Percentiles rank a stretch among this genome's conserved stretches.
Evolutionary conservation across 2,113 vertebrate species (phyloP).

Genomic region (Gracilinanus agilis): DNA sequence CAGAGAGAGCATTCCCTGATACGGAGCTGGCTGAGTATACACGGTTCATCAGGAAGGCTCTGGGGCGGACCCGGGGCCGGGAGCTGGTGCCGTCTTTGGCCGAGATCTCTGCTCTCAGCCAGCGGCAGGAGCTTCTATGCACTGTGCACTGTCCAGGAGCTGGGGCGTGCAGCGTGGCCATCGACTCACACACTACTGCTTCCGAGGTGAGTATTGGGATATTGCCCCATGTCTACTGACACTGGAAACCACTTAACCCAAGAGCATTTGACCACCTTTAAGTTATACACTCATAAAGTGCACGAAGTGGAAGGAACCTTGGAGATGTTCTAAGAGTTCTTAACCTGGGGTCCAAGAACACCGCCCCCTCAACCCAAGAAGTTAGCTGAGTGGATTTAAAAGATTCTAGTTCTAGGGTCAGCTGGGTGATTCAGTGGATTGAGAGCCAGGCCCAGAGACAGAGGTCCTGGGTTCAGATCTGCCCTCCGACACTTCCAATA

Average conservation of each 20-base stretch:
- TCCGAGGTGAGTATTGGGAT: slow-evolving; percentile 89
- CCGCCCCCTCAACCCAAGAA: neutral
- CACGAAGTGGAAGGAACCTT: neutral
- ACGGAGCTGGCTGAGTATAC: slow-evolving; percentile 94
- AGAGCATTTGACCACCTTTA: neutral
- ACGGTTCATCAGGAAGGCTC: slow-evolving; percentile 92
- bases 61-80: slow-evolving; percentile 91
- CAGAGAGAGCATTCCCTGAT: slow-evolving; percentile 88
- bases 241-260: too few species aligned
- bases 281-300: neutral
- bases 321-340: neutral
- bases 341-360: neutral
- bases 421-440: too few species aligned
- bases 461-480: too few species aligned
- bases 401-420: neutral
- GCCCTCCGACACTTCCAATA: too few species aligned
- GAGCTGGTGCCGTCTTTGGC: slow-evolving; percentile 95
- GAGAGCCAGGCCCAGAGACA: too few species aligned
- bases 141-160: slow-evolving; percentile 93
- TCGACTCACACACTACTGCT: slow-evolving; percentile 95
- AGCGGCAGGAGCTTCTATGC: slow-evolving; percentile 91
- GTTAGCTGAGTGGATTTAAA: neutral
- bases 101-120: slow-evolving; percentile 94
- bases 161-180: slow-evolving; percentile 90
- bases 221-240: neutral